Base-by-base conservation (phyloP, 2,888 invertebrate genomes). In the Cryptocephalus moraei region DNA sequence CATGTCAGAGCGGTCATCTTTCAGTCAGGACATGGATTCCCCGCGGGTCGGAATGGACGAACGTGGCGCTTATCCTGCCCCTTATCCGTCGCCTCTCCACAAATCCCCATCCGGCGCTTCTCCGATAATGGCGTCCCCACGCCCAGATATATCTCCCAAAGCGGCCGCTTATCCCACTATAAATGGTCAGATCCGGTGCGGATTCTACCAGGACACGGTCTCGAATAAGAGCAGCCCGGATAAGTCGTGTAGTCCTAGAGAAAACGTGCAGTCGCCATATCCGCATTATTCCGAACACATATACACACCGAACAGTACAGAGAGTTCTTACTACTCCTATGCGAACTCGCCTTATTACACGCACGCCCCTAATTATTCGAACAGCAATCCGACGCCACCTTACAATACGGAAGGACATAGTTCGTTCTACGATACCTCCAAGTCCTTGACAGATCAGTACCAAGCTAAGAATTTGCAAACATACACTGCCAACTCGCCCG, bases 141-240 rank as follows among this genome's bases (percentile, higher is more conserved):
- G 83, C 52, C 81, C 81, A 0, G 86, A 86, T 52, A 81, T 82
- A 41, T 69, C 71, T 1, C 78, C 79, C 51, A 79, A 80, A 58
- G 77, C 81, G n/a, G 76, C 83, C 8, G 73, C 78, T 1, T 82
- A 85, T 63, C 81, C 85, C 0, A 77, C 81, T 10, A 76, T 86
- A n/a, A 89, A 89, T 61, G 88, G 88, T 1, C 84, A 88, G 4
- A 84, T 91, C 6, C 77, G 90, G 56, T 90, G 89, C 33, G 91
- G 91, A 4, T 91, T 91, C 67, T 91, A 91, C 69, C 91, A 91
- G 45, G 91, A 91, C 58, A 86, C 85, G 0, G 81, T 86, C n/a
- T 86, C 86, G 0, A 82, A 84, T 4, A 86, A 86, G 64, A 86
- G 86, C 59, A 88, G 87, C 59, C 88, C 88, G 0, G 88, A 89